A percentile compares a stretch with the other conserved stretches of the same genome.
phyloP scores from a whole-genome alignment of 2,888 invertebrate genomes.

The Aspidiotus destructor region DNA sequence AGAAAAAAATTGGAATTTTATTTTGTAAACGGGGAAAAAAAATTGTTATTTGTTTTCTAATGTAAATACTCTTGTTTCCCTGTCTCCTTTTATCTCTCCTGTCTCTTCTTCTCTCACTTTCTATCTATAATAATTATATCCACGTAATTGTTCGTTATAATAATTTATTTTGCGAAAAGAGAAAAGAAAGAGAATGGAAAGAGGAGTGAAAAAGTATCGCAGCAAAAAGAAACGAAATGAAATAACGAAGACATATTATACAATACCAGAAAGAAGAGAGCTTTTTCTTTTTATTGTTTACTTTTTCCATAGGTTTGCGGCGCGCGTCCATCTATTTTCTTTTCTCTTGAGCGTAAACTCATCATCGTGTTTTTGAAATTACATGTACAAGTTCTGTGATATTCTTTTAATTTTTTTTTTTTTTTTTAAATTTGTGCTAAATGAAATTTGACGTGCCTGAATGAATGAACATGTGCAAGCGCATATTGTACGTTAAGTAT shows the following conservation, averaged over 20 bases:
- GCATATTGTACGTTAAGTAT: neutral
- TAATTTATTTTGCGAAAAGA: neutral
- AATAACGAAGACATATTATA: slow-evolving; percentile 6
- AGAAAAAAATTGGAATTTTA: neutral
- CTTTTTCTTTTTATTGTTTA: slow-evolving; percentile 13
- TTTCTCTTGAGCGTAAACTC: too few species aligned
- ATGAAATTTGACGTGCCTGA: slow-evolving; percentile 10
- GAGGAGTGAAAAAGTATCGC: too few species aligned
- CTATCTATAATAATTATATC: slow-evolving; percentile 11
- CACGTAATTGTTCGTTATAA: slow-evolving; percentile 27
- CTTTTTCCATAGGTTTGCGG: slow-evolving; percentile 1
- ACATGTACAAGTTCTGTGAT: slow-evolving; percentile 31
- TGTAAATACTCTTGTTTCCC: slow-evolving; percentile 31
- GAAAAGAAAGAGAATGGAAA: neutral
- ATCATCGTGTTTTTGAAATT: slow-evolving; percentile 9
- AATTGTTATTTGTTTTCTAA: slow-evolving; percentile 28
- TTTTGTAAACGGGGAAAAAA: slow-evolving; percentile 18
- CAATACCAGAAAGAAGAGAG: slow-evolving; percentile 25
- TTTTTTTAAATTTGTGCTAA: slow-evolving; percentile 19
- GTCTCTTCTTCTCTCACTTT: too few species aligned
- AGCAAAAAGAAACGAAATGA: neutral
- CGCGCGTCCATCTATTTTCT: too few species aligned
- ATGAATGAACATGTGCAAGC: neutral
- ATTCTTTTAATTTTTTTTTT: slow-evolving; percentile 27
- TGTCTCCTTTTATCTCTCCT: neutral